A percentile compares a stretch with the other conserved stretches of the same genome.
Conservation (phyloP, 2,888 invertebrate genomes). For the Nipponacmea schrenckii region DNA sequence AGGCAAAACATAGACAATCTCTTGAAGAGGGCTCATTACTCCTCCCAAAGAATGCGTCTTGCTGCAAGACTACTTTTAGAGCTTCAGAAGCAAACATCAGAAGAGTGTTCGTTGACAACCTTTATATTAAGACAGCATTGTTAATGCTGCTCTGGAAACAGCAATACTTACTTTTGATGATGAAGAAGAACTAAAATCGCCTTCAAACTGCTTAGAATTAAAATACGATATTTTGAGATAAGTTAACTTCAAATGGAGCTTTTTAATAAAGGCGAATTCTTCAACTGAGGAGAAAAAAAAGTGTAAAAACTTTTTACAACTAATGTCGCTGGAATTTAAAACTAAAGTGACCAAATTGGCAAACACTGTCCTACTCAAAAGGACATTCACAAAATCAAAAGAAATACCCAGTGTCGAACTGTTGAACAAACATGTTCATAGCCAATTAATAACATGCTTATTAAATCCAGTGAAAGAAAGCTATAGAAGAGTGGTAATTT, state of each 20-base stretch:
- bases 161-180: background rate
- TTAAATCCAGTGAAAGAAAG: background rate
- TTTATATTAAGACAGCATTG: background rate
- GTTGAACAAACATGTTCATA: too few relatives aligned
- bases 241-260: slow-evolving; percentile 17
- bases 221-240: slow-evolving; percentile 12
- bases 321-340: slow-evolving; percentile 22
- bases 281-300: background rate
- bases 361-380: slow-evolving; percentile 9
- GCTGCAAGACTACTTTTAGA: too few relatives aligned
- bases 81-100: background rate
- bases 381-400: slow-evolving; percentile 8
- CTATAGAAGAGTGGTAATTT: background rate
- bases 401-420: slow-evolving; percentile 18
- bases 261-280: slow-evolving; percentile 1
- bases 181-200: slow-evolving; percentile 7
- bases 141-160: background rate
- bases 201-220: background rate
- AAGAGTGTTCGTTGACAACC: background rate
- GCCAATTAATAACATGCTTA: too few relatives aligned
- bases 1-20: too few relatives aligned
- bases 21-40: too few relatives aligned
- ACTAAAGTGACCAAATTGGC: slow-evolving; percentile 17
- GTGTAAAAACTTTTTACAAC: slow-evolving; percentile 11
- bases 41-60: too few relatives aligned